Evolutionary conservation across 2,797 vertebrate genomes (phyloP).

Genomic region (Clarias fuscus): DNA sequence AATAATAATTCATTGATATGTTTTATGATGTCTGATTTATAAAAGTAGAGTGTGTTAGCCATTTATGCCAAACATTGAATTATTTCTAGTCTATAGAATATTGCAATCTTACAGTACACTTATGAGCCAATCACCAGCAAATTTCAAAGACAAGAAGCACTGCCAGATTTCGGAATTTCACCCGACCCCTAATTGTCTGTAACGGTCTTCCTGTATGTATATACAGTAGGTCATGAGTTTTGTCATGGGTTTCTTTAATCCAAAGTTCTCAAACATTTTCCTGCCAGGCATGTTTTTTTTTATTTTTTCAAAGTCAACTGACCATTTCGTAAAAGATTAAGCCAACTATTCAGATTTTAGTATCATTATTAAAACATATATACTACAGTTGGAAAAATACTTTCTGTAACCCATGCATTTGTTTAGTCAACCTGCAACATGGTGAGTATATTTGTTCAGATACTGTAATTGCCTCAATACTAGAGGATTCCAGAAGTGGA

Average conservation of each 20-base stretch:
- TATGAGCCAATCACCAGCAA: not conserved
- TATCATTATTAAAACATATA: not conserved
- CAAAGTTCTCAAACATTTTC: not conserved
- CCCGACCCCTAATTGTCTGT: not conserved
- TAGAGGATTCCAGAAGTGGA: no score
- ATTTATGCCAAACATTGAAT: not conserved
- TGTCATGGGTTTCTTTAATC: not conserved
- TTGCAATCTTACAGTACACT: not conserved
- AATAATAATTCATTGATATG: not conserved
- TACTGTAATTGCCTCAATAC: no score
- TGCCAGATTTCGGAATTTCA: not conserved
- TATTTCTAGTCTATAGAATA: not conserved
- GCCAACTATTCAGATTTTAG: not conserved
- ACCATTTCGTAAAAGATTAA: not conserved
- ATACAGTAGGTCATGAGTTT: not conserved
- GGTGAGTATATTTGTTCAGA: no score
- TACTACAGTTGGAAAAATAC: no score
- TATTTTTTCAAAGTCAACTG: no score
- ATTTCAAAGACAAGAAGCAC: not conserved
- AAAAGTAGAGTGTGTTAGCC: not conserved
- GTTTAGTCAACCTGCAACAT: no score
- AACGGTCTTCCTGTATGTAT: not conserved
- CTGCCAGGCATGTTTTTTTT: no score
- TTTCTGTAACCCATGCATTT: no score
- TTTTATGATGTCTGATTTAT: constrained; percentile 16